Percentiles rank a stretch among this genome's conserved stretches.
phyloP scores from a whole-genome alignment of 23 tunicate species.

The Ciona savignyi region DNA sequence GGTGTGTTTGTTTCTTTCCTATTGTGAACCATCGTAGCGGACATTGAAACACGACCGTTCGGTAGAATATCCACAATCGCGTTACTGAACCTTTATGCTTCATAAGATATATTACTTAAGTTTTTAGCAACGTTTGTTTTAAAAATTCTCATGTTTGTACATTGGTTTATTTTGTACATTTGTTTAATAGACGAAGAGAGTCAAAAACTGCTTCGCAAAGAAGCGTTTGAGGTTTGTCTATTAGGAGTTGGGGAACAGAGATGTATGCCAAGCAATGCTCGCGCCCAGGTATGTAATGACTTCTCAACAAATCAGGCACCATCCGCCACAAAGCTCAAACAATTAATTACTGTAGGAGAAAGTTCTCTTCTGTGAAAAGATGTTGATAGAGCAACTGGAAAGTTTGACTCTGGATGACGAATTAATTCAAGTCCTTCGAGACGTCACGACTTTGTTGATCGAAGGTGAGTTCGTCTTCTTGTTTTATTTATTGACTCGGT shows the following conservation, averaged over 20 bases:
- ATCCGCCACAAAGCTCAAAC: too few species aligned
- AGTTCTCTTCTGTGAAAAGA: slow-evolving; percentile 34
- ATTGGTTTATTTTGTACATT: too few species aligned
- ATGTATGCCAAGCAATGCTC: slow-evolving; percentile 31
- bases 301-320: too few species aligned
- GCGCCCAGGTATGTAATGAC: slow-evolving; percentile 33
- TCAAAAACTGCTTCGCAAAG: not conserved
- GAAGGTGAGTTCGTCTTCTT: slow-evolving; percentile 28
- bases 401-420: slow-evolving; percentile 25
- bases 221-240: slow-evolving; percentile 59
- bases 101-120: too few species aligned
- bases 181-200: not conserved
- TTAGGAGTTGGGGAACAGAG: slow-evolving; percentile 51
- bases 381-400: slow-evolving; percentile 30
- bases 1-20: too few species aligned
- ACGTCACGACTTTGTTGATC: slow-evolving; percentile 21
- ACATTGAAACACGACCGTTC: too few species aligned
- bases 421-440: slow-evolving; percentile 19
- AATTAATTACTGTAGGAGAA: slow-evolving; percentile 54
- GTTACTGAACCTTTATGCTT: too few species aligned
- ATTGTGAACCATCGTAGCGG: too few species aligned
- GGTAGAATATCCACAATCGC: too few species aligned
- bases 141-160: too few species aligned
- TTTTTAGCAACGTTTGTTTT: too few species aligned
- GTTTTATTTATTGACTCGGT: not conserved